Evolutionary conservation across 2,113 vertebrate species (phyloP), one percentile per base, ranked within the genome.

Genomic region (Ceyx melanurus): DNA sequence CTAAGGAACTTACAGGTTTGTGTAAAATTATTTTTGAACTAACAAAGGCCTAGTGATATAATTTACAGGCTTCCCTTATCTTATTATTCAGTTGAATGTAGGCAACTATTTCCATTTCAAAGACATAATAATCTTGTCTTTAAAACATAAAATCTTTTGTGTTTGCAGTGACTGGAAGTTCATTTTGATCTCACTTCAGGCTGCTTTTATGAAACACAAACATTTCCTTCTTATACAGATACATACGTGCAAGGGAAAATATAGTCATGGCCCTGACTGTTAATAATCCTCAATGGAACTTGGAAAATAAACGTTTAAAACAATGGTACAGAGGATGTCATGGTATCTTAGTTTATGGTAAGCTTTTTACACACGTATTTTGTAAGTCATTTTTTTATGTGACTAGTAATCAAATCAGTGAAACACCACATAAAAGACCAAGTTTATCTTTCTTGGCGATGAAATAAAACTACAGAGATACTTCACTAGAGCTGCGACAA

Each of bases 381-480:
- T 83, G 40, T 71, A 91, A 82, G 92, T 94, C 23, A 94, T 93
- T 95, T 95, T 95, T 95, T 94, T 91, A 96, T 56, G 79, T 84
- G 92, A 66, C 25, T 58, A 29, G 62, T 91, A 95, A 96, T 91
- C 95, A 96, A 87, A 96, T 96, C 93, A 94, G 79, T n/a, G 76
- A 84, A 92, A 94, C 92, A 93, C 94, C 90, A 92, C 88, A 94
- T 86, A 95, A 94, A 91, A 96, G 91, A 89, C 54, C 68, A 53
- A 86, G 95, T 96, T 97, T 97, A 94, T 96, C 95, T 94, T 90
- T 84, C 68, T 6, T 48, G 57, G 22, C 51, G 67, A 78, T 84
- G 80, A 94, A 93, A 53, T 11, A 82, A 48, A 94, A 90, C 74
- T 90, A 83, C 48, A 86, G 82, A 95, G 74, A 88, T 91, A 88